These are phyloP conservation scores for Trachelipus rathkii DNA, from an alignment of 1,140 invertebrate species.

Conservation along the genomic window DNA sequence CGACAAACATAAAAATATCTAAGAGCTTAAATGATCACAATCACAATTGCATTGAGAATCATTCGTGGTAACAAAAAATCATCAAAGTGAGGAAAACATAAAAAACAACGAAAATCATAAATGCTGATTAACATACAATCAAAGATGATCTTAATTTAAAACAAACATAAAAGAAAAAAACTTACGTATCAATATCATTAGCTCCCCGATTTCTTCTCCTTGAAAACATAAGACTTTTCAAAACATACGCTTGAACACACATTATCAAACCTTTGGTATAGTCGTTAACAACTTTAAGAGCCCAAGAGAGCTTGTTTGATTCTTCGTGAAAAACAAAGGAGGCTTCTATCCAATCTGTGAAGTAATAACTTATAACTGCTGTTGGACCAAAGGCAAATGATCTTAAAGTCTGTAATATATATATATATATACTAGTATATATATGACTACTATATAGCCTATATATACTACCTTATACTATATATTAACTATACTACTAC, in stretches of 20 bases:
- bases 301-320: background rate
- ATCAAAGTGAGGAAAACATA: no score
- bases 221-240: background rate
- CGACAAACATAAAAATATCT: background rate
- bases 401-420: background rate
- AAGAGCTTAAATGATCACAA: background rate
- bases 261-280: background rate
- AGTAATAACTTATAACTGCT: background rate
- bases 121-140: background rate
- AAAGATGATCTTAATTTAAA: background rate
- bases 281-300: background rate
- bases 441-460: no score
- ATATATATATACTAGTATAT: no score
- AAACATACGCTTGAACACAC: background rate
- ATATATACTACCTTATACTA: no score
- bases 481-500: no score
- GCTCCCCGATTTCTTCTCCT: background rate
- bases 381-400: background rate
- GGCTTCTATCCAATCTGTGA: background rate
- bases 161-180: background rate
- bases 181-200: background rate
- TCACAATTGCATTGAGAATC: no score
- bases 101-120: background rate
- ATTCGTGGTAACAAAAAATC: no score
- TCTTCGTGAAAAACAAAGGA: background rate